A percentile compares a stretch with the other conserved stretches of the same genome.
phyloP scores from a whole-genome alignment of 2,797 vertebrate species.

The Gadopsis marmoratus region DNA sequence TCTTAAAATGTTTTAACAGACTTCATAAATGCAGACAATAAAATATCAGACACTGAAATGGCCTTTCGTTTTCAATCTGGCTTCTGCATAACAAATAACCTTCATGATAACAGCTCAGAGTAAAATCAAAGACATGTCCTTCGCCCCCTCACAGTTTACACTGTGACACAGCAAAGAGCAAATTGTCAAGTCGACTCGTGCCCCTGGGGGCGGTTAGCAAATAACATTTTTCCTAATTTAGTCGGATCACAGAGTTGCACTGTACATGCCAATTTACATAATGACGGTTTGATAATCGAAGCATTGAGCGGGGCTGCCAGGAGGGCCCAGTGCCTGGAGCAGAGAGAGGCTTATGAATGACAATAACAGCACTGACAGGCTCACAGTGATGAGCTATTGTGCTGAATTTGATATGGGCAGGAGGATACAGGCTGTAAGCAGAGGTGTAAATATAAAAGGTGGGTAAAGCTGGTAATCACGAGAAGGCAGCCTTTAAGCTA shows the following conservation, averaged over 20 bases:
- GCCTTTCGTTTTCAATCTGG: slow-evolving; percentile 1
- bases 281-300: slow-evolving; percentile 86
- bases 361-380: slow-evolving; percentile 76
- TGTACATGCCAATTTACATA: slow-evolving; percentile 85
- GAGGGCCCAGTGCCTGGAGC: slow-evolving; percentile 74
- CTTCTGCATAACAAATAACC: neutral
- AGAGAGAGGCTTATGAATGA: slow-evolving; percentile 76
- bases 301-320: slow-evolving; percentile 64
- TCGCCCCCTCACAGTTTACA: slow-evolving; percentile 61
- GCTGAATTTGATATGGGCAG: slow-evolving; percentile 63
- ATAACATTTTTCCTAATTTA: slow-evolving; percentile 81
- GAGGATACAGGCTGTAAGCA: slow-evolving; percentile 30
- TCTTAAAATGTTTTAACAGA: neutral
- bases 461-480: slow-evolving; percentile 1
- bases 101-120: slow-evolving; percentile 20
- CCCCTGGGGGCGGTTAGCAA: slow-evolving; percentile 66
- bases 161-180: slow-evolving; percentile 77
- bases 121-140: slow-evolving; percentile 24
- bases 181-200: slow-evolving; percentile 69
- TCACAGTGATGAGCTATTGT: slow-evolving; percentile 76
- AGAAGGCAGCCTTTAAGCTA: neutral
- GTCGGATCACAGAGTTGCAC: slow-evolving; percentile 79
- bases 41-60: neutral
- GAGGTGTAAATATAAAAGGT: slow-evolving; percentile 24
- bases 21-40: neutral